Base-by-base conservation (phyloP, 2,797 vertebrate species). In the Serranus cabrilla region DNA sequence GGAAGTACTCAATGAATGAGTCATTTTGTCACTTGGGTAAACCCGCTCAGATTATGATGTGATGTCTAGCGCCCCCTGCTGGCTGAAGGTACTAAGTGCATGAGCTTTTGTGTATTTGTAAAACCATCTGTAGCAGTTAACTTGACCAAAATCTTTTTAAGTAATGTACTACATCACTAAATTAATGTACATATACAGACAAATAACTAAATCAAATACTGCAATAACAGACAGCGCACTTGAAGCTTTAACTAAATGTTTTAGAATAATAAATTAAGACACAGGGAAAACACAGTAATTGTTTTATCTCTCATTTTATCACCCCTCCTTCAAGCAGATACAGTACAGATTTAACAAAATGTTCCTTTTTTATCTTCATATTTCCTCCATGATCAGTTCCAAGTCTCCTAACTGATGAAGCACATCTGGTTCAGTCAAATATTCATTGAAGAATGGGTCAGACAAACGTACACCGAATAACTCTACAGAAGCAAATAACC, bases 41-140 rank as follows among this genome's bases (percentile, higher is more conserved):
- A 65, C 8, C 7, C 7, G 0, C 3, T 17, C 0, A 27, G 17
- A 39, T 52, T 10, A 52, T 27, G 27, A 27, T 27, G 11, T 62
- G 72, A 45, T 21, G 3, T 59, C 8, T 21, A 16, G 62, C 39
- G 64, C 78, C 85, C 71, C 62, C 90, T 89, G 68, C 54, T 91
- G 91, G 25, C 27, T 27, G 27, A 27, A 3, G 27, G 6, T 27
- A n/a, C n/a, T n/a, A 21, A 11, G 18, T 27, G 6, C 2, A 23
- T 1, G 2, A 1, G 1, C 2, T 31, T 34, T 40, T 12, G 12
- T 40, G 2, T 16, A 14, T 20, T 27, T 21, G 6, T 42, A 37
- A 31, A 76, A 16, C 42, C 2, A 7, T 39, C 12, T 23, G 14
- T 11, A 8, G 2, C 12, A 12, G 3, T 21, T 27, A 43, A 16